phyloP scores from a whole-genome alignment of 37 sponge, comb jelly and placozoan genomes.

The Axinella damicornis region DNA sequence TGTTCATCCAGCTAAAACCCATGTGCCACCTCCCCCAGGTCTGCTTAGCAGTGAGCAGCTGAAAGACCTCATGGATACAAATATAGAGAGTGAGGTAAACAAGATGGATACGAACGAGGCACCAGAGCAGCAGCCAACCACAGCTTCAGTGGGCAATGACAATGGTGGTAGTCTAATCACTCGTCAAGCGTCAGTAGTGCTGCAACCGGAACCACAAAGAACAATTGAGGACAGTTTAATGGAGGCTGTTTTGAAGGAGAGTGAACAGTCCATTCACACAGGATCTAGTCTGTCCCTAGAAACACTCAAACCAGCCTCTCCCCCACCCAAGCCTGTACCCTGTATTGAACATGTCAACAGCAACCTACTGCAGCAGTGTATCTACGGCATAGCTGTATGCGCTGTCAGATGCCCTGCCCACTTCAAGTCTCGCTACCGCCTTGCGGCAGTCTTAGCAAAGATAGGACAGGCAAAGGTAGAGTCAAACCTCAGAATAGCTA shows the following conservation, averaged over 20 bases:
- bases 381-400: constrained; percentile 62
- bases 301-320: no score
- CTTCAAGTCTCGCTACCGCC: constrained; percentile 68
- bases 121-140: background rate
- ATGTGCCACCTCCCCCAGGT: background rate
- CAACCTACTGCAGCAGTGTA: constrained; percentile 35
- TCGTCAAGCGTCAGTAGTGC: no score
- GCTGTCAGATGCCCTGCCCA: constrained; percentile 66
- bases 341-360: background rate
- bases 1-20: background rate
- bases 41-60: no score
- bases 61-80: no score
- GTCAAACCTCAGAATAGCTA: no score
- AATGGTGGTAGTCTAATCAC: no score
- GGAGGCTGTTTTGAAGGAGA: no score
- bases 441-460: constrained; percentile 15
- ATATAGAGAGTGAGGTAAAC: background rate
- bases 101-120: background rate
- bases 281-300: no score
- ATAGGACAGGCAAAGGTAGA: constrained; percentile 46
- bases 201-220: no score
- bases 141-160: background rate
- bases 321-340: no score
- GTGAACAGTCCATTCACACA: no score
- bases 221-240: no score